phyloP scores from a whole-genome alignment of 2,888 invertebrate genomes.

The Drosophila rubida region DNA sequence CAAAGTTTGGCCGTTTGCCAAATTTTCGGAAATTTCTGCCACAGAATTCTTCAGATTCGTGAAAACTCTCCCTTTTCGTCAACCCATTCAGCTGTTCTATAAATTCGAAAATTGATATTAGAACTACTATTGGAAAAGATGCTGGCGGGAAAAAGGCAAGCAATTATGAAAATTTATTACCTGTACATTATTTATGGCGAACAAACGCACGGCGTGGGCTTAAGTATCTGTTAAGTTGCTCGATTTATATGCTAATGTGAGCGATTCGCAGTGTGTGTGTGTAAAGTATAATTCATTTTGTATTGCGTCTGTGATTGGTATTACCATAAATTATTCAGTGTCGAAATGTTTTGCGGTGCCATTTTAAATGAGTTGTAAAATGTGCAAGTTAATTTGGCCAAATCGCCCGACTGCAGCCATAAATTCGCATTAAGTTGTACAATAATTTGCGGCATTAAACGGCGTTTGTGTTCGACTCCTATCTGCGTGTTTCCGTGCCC shows the following conservation, averaged over 20 bases:
- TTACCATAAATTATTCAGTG: constrained; percentile 68
- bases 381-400: constrained; percentile 59
- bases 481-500: constrained; percentile 1
- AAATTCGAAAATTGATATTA: too few relatives aligned
- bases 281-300: constrained; percentile 52
- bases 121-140: too few relatives aligned
- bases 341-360: constrained; percentile 61
- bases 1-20: constrained; percentile 31
- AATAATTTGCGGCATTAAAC: constrained; percentile 57
- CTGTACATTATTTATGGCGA: constrained; percentile 49
- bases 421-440: constrained; percentile 68
- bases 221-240: constrained; percentile 59
- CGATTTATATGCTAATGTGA: constrained; percentile 55
- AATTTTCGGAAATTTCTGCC: constrained; percentile 51
- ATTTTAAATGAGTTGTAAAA: constrained; percentile 64
- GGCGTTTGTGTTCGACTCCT: neutral
- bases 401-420: constrained; percentile 48
- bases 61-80: neutral
- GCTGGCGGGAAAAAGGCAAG: constrained; percentile 4
- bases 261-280: constrained; percentile 14
- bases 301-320: constrained; percentile 61
- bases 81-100: neutral
- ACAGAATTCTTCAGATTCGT: constrained; percentile 37
- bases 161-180: constrained; percentile 54
- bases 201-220: constrained; percentile 33